Evolutionary conservation across 2,113 vertebrate genomes (phyloP), one percentile per base, ranked within the genome.

Genomic region (Numenius arquata): DNA sequence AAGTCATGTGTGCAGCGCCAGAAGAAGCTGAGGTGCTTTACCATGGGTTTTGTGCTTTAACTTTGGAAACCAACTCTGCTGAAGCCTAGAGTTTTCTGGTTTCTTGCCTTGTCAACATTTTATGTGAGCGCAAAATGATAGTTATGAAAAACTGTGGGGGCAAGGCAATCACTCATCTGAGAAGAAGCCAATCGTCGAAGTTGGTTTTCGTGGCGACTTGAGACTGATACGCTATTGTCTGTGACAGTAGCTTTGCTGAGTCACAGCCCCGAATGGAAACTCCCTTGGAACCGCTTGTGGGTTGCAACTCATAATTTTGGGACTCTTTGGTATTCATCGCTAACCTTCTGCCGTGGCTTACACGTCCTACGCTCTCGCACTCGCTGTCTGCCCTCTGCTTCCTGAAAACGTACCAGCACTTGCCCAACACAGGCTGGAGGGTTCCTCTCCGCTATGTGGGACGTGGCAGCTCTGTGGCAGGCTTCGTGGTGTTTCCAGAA

Each of bases 201-300:
- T 66, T 82, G 94, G 77, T 95, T 97, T 95, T 92, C 55, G 86
- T 95, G 94, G 89, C 1, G 2, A 88, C 61, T 88, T 84, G 72
- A 89, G 76, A 63, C 92, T 26, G 21, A 82, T 79, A 62, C 0
- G 2, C 32, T 70, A 15, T 73, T 85, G 94, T 50, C 59, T 90
- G 76, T 93, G 91, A 85, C 58, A 88, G 74, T 82, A 77, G 72
- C 48, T 92, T 85, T 90, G 87, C 82, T 96, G 96, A 97, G 86
- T 97, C 96, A 96, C 88, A 91, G 52, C 65, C 95, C 74, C 23
- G 16, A 89, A 70, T 96, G 97, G 98, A 97, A 97, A 98, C 92
- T 96, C 93, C 94, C 89, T 56, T 90, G 80, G 88, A 97, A 92
- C 93, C 36, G 32, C 96, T 88, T 94, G 95, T 96, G 92, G 97